These are phyloP conservation scores for Rachycentron canadum DNA, from an alignment of 2,797 vertebrate genomes.

Conservation along the genomic window DNA sequence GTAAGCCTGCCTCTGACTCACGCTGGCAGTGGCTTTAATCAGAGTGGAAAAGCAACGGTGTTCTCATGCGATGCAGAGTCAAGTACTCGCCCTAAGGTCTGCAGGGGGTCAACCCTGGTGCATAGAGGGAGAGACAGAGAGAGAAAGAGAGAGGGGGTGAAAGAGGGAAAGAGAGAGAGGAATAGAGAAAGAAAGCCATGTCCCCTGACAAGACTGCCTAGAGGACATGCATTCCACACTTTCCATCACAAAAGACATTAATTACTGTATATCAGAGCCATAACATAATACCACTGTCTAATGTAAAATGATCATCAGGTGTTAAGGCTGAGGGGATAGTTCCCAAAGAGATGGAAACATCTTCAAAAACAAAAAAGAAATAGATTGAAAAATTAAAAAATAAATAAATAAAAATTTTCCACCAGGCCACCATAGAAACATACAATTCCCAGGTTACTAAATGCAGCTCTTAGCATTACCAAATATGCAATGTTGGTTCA, in stretches of 20 bases:
- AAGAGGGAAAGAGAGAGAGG: background rate
- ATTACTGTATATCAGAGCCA: conserved; percentile 43
- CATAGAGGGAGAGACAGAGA: conserved; percentile 34
- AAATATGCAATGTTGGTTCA: background rate
- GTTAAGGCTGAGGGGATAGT: background rate
- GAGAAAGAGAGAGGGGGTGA: background rate
- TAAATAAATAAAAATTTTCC: background rate
- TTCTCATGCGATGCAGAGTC: conserved; percentile 74
- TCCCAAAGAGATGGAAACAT: conserved; percentile 16
- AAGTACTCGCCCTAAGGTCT: conserved; percentile 70
- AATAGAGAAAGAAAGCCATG: conserved; percentile 25
- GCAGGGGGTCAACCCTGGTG: conserved; percentile 67
- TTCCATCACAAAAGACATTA: conserved; percentile 52
- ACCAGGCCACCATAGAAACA: background rate
- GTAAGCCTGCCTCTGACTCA: conserved; percentile 72
- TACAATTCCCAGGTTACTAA: background rate
- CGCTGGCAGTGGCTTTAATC: conserved; percentile 75
- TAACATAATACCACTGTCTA: conserved; percentile 30
- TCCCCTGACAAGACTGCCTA: conserved; percentile 51
- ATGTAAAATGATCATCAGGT: conserved; percentile 32
- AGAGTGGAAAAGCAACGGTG: conserved; percentile 65
- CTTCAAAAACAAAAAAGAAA: too few species aligned
- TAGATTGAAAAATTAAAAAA: background rate
- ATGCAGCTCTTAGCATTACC: background rate
- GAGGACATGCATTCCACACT: conserved; percentile 60